Evolutionary conservation across 2,888 invertebrate species (phyloP).

Genomic region (Cataglyphis altisquamis): DNA sequence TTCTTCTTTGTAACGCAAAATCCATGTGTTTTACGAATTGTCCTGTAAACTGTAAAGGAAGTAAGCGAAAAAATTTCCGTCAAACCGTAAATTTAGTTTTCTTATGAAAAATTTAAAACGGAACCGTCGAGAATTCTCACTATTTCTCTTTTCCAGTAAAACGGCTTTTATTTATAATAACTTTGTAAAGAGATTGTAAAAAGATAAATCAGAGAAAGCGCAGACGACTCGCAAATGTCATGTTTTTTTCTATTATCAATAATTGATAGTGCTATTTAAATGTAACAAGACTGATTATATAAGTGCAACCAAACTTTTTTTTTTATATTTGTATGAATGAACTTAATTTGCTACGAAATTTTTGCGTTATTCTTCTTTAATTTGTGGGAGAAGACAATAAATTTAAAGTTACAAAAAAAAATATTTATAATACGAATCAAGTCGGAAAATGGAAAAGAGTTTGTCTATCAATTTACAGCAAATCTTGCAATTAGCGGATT

Average conservation of each 20-base stretch:
- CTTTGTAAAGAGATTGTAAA: background rate
- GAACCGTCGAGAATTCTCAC: background rate
- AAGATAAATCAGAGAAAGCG: background rate
- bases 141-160: background rate
- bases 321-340: background rate
- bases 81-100: background rate
- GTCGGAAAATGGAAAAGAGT: background rate
- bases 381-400: background rate
- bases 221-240: background rate
- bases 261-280: background rate
- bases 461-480: constrained; percentile 23
- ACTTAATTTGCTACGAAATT: constrained; percentile 1
- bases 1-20: background rate
- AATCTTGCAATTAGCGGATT: constrained; percentile 13
- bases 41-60: background rate
- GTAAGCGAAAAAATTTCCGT: background rate
- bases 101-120: background rate
- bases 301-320: background rate
- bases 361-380: background rate
- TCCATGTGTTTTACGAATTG: background rate
- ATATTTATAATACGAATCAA: constrained; percentile 4
- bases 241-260: background rate
- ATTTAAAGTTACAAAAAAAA: constrained; percentile 21
- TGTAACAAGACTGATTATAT: background rate
- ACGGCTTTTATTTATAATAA: background rate